Base-by-base conservation (phyloP, 2,797 vertebrate genomes). In the Gymnopithys bicolor region DNA sequence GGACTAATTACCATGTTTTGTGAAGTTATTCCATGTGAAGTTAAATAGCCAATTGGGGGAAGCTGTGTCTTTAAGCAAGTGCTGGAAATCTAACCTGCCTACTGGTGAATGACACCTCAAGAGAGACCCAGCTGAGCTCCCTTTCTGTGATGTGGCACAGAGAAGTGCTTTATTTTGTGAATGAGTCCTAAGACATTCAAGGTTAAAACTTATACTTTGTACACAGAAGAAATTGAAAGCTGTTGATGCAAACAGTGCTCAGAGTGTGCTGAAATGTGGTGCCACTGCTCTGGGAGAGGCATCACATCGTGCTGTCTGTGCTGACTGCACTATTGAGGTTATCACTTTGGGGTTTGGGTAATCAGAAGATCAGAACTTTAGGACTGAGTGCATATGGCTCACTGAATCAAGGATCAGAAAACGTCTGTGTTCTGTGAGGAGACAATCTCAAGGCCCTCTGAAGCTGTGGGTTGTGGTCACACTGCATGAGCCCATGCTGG, bases 171-270 rank as follows among this genome's bases (percentile, higher is more conserved):
- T 62, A 14, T 84, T 80, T 35, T 6, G 4, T 67, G 45, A 62
- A 22, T 25, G 52, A 70, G 10, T 13, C 18, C 21, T 55, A 58
- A 59, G 27, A 71, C 64, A 7, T 33, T 81, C 22, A 71, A 58
- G 30, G 11, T 32, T n/a, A 37, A 69, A 82, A 48, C 10, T 41
- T 62, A 2, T 5, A 5, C 33, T 79, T 70, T 76, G 17, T 76
- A 21, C 32, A 24, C 30, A 46, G 48, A 49, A 79, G 48, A 63
- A 63, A 55, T 2, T 10, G 73, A 75, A 92, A 75, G 28, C 41
- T 79, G 17, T n/a, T 0, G 0, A 18, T 32, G 51, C 6, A 55
- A 67, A 52, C 0, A 1, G 0, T 59, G 7, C 16, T 0, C 0
- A 32, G 27, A 22, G 5, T 5, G 5, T 21, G 13, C 12, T 41